phyloP scores from a whole-genome alignment of 2,113 vertebrate genomes.

The Physeter macrocephalus region DNA sequence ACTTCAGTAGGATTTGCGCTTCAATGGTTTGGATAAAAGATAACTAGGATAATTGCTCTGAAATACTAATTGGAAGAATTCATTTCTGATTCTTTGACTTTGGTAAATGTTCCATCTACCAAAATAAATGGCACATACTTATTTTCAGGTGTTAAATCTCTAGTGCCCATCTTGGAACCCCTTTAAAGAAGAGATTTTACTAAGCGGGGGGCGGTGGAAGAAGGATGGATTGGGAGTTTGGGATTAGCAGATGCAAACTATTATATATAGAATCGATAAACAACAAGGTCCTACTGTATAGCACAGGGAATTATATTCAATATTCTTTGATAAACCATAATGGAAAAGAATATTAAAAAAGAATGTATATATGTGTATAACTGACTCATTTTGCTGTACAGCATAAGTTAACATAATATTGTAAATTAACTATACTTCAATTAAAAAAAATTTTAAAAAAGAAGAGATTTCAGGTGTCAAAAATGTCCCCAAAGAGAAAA shows the following conservation, averaged over 20 bases:
- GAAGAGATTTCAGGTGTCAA: background rate
- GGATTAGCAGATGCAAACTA: too few species aligned
- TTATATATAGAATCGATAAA: too few species aligned
- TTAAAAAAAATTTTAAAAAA: too few species aligned
- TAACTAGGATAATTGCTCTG: background rate
- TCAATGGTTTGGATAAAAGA: background rate
- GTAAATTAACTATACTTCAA: too few species aligned
- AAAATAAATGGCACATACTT: background rate
- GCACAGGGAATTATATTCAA: too few species aligned
- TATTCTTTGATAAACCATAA: too few species aligned
- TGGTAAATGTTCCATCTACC: background rate
- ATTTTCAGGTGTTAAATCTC: background rate
- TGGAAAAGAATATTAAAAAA: too few species aligned
- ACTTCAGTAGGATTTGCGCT: background rate
- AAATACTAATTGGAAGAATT: constrained; percentile 5
- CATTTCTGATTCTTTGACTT: constrained; percentile 6
- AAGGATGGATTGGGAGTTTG: too few species aligned
- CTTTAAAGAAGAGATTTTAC: background rate
- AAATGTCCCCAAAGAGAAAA: background rate
- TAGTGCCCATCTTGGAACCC: background rate
- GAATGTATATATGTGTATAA: too few species aligned
- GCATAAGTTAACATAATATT: too few species aligned
- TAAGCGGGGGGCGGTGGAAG: fast-evolving
- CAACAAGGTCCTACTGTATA: too few species aligned
- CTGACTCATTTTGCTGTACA: too few species aligned